Base-by-base conservation (phyloP, 2,113 vertebrate species). In the Sinocyclocheilus rhinocerous region DNA sequence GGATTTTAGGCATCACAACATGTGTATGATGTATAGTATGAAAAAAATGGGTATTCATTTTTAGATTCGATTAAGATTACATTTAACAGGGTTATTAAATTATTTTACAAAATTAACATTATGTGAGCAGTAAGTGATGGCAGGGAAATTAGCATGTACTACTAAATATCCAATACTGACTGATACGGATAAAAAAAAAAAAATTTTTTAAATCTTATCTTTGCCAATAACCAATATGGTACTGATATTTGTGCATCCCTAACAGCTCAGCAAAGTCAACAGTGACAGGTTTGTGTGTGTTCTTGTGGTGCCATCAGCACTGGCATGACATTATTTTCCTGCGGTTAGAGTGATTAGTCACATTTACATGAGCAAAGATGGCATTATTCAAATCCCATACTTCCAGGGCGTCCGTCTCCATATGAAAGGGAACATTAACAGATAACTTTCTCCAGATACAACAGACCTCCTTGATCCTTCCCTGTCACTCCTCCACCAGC, bases 401-500 rank as follows among this genome's bases (percentile, higher is more conserved):
- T 73, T 42, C 36, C 2, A 76, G 42, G 72, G 6, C 3, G 1
- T 48, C 72, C 42, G 48, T 75, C 22, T 57, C 50, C 15, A 78
- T 16, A 57, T 11, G 26, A 78, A 76, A 50, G 42, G 48, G 24
- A 77, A 77, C 6, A 1, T 48, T 52, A 77, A 26, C 13, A 0
- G 48, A 50, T 18, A 55, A 26, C 48, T 78, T 78, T 78, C 76
- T 22, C 24, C 76, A 78, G 29, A 22, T 22, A 78, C 29, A 29
- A 77, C 48, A 55, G 48, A 55, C 75, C n/a, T 50, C 7, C 75
- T 20, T 55, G 75, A 82, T 82, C n/a, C 45, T 36, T 83, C 48
- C 42, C 33, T 80, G 84, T 83, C 59, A 36, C 57, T 89, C 87
- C 80, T 89, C 85, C 77, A 83, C 67, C 63, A 88, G 85, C 78